Percentiles rank a stretch among this genome's conserved stretches.
Evolutionary conservation across 2,113 vertebrate genomes (phyloP).

Genomic region (Rhagologus leucostigma): DNA sequence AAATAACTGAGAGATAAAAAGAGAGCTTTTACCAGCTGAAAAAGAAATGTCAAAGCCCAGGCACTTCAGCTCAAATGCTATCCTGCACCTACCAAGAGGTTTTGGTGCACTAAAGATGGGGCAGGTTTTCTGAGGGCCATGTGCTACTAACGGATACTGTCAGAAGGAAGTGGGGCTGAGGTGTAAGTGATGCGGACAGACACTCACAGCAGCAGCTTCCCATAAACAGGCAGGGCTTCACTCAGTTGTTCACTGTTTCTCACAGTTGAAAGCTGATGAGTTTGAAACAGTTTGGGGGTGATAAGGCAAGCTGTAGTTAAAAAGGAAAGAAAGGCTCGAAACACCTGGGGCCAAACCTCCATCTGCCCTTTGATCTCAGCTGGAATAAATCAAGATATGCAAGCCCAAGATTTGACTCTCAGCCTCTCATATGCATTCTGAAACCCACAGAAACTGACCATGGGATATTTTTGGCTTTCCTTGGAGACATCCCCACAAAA

Average conservation of each 20-base stretch:
- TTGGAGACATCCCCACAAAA: not conserved
- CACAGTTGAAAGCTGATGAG: slow-evolving; percentile 28
- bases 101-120: not conserved
- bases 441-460: not conserved
- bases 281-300: slow-evolving; percentile 12
- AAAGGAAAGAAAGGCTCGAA: slow-evolving; percentile 54
- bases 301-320: not conserved
- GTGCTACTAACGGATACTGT: not conserved
- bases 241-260: not conserved
- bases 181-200: not conserved
- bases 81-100: not conserved
- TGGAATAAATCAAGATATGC: not conserved
- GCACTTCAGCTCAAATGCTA: not conserved
- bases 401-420: not conserved
- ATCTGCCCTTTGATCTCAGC: slow-evolving; percentile 7
- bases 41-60: not conserved
- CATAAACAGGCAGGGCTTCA: not conserved
- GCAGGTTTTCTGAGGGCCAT: not conserved
- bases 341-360: slow-evolving; percentile 47
- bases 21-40: not conserved
- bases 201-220: not conserved
- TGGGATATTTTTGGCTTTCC: not conserved
- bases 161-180: not conserved
- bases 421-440: not conserved
- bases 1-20: not conserved